Base-by-base conservation (phyloP, 2,888 invertebrate species). In the Spisula solida region DNA sequence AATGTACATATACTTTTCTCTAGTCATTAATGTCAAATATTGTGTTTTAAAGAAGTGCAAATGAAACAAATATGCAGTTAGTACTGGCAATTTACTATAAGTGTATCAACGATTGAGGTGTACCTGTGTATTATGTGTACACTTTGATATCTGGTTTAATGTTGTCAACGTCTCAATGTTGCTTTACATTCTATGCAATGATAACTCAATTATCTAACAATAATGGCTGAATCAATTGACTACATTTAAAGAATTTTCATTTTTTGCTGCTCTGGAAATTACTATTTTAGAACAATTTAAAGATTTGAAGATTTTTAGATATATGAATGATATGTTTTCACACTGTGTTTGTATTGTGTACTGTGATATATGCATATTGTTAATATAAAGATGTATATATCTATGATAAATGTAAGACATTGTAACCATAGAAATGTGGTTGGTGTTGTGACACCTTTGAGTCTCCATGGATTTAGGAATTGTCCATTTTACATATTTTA, bases 311-410 rank as follows among this genome's bases (percentile, higher is more conserved):
- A 20, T 55, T 20, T n/a, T 60, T 6, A 14, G n/a, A 60, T 60
- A 60, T 60, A 60, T 60, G 60, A 66, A 66, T 25, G 25, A 25
- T 10, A 10, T 66, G 60, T 25, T 66, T 10, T 66, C 60, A 25
- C 20, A 66, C 20, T 66, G 25, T 66, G 5, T 2, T 66, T 25
- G 10, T 66, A 66, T 8, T 66, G n/a, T 66, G 60, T 66, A 5
- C 60, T 66, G 60, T 66, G 60, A 66, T 66, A 66, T 66, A 12
- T 25, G 25, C n/a, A 25, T 25, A 66, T 66, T 66, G n/a, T 66
- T 25, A 4, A 25, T 66, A 66, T 66, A 25, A n/a, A 60, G 1
- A 55, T 41, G 18, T n/a, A 8, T 66, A 66, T 66, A 25, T 66
- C 60, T 66, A 25, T 25, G n/a, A 66, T 66, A 66, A 18, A 56